Conservation (phyloP, 1,140 invertebrate species). For the Ganaspis sp. region DNA sequence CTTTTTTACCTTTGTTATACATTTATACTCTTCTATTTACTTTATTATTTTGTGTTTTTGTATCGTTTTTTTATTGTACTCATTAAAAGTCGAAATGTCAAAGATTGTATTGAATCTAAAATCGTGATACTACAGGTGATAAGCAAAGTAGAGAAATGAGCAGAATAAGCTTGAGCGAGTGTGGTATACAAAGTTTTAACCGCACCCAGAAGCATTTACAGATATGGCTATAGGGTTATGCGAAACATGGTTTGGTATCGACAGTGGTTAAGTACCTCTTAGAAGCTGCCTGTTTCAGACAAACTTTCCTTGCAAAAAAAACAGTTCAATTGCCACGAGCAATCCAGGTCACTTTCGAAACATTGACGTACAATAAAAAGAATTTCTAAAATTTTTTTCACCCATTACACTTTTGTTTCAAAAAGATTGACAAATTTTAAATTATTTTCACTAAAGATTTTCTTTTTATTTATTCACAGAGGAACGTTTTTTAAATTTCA, state of each 20-base stretch:
- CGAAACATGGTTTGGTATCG: background rate
- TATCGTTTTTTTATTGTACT: too few relatives aligned
- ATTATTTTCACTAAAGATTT: too few relatives aligned
- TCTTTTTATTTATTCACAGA: too few relatives aligned
- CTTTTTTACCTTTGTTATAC: too few relatives aligned
- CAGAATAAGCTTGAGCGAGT: background rate
- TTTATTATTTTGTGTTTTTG: too few relatives aligned
- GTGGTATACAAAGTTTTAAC: constrained; percentile 11
- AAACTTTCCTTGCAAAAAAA: background rate
- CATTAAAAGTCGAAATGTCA: too few relatives aligned
- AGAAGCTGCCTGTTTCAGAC: background rate
- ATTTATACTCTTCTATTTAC: too few relatives aligned
- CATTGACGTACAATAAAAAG: background rate
- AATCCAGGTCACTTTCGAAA: background rate
- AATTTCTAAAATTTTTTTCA: too few relatives aligned
- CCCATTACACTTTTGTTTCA: too few relatives aligned
- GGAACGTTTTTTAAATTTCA: too few relatives aligned
- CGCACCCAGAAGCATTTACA: constrained; percentile 6
- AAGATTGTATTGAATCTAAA: too few relatives aligned
- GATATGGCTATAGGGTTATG: background rate
- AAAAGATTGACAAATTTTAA: too few relatives aligned
- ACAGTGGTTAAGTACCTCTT: constrained; percentile 10
- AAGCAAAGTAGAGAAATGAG: background rate
- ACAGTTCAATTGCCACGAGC: background rate
- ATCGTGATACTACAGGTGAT: background rate